phyloP scores from a whole-genome alignment of 1,140 invertebrate genomes.

The Heliconius hermathena region DNA sequence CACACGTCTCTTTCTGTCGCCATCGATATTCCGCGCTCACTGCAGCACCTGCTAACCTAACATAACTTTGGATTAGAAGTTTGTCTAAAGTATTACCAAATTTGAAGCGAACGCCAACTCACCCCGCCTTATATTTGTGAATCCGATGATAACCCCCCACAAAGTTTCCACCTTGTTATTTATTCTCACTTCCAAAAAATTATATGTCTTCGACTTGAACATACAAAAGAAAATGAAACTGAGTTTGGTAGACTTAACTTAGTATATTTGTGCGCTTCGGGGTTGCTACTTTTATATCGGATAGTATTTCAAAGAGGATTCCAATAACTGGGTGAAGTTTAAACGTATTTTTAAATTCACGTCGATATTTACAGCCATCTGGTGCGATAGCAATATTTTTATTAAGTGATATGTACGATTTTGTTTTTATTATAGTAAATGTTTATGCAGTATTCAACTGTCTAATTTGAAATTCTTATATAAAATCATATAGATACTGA shows the following conservation, averaged over 20 bases:
- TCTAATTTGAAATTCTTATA: too few species aligned
- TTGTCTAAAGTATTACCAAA: constrained; percentile 75
- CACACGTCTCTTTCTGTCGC: neutral
- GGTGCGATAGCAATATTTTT: constrained; percentile 2
- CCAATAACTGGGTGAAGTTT: constrained; percentile 41
- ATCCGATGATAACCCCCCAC: constrained; percentile 49
- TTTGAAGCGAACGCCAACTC: constrained; percentile 58
- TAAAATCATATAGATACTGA: too few species aligned
- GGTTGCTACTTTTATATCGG: constrained; percentile 54
- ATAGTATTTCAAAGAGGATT: constrained; percentile 42
- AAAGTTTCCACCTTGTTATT: constrained; percentile 61
- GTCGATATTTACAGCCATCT: neutral
- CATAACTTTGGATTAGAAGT: constrained; percentile 66
- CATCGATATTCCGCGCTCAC: constrained; percentile 61
- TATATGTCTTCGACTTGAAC: constrained; percentile 47
- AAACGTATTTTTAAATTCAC: constrained; percentile 9
- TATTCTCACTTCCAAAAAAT: constrained; percentile 51
- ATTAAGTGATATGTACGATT: neutral
- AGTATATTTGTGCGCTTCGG: constrained; percentile 30
- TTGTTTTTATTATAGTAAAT: too few species aligned
- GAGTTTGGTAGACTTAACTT: constrained; percentile 43
- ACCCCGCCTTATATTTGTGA: constrained; percentile 61
- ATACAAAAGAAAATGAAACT: constrained; percentile 58
- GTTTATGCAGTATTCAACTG: too few species aligned
- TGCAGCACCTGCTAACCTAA: constrained; percentile 67